Percentiles rank a stretch among this genome's conserved stretches.
Evolutionary conservation across 2,113 vertebrate species (phyloP).

Genomic region (Monarcha castaneiventris): DNA sequence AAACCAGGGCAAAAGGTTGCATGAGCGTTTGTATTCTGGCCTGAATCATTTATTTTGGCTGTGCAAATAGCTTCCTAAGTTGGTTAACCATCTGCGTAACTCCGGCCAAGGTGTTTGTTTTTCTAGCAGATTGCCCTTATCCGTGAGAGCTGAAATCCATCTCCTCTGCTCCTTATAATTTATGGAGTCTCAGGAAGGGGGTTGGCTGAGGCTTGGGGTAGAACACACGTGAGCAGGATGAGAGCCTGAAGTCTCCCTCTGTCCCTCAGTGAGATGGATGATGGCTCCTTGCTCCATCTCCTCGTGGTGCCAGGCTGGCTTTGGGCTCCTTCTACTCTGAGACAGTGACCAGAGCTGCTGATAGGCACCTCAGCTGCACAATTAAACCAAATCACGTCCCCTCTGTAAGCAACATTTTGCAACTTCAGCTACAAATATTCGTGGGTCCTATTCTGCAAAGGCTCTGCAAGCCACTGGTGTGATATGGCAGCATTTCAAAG

Average conservation of each 20-base stretch:
- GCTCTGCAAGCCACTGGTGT: not conserved
- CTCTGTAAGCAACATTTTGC: not conserved
- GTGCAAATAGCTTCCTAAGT: constrained; percentile 38
- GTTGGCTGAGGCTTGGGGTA: not conserved
- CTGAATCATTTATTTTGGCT: constrained; percentile 54
- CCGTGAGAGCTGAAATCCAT: constrained; percentile 20
- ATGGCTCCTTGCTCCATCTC: not conserved
- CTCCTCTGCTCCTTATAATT: constrained; percentile 3
- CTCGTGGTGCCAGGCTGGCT: not conserved
- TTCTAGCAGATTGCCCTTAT: constrained; percentile 51
- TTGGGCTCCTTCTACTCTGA: not conserved
- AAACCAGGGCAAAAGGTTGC: constrained; percentile 42
- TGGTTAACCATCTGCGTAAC: constrained; percentile 25
- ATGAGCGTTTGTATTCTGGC: not conserved
- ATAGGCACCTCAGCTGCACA: not conserved
- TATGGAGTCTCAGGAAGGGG: not conserved
- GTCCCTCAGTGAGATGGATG: not conserved
- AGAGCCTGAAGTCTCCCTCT: not conserved
- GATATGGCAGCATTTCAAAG: not conserved
- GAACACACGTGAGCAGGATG: not conserved
- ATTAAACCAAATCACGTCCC: rapidly evolving
- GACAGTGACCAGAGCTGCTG: not conserved
- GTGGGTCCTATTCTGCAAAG: not conserved
- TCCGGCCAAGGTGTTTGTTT: constrained; percentile 37
- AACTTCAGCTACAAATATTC: rapidly evolving